A percentile compares a stretch with the other conserved stretches of the same genome.
Conservation (phyloP, 2,888 invertebrate species). For the Hymenopus coronatus region DNA sequence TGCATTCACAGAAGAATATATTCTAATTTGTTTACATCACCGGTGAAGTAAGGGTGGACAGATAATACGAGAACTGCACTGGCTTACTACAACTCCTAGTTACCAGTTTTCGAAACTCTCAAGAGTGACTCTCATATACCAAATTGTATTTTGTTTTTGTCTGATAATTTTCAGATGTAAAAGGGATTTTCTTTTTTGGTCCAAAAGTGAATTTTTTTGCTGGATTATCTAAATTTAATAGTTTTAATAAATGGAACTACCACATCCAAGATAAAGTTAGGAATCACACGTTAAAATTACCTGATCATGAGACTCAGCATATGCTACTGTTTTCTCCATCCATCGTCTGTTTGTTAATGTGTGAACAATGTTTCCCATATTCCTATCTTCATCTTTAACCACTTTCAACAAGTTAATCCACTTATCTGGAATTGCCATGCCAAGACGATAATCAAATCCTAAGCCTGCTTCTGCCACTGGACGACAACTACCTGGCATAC, state of each 20-base stretch:
- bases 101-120: too few relatives aligned
- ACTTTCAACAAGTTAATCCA: conserved; percentile 93
- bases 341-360: conserved; percentile 92
- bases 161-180: too few relatives aligned
- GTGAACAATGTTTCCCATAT: conserved; percentile 85
- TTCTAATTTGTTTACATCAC: too few relatives aligned
- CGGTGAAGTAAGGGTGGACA: too few relatives aligned
- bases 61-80: too few relatives aligned
- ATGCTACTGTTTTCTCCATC: conserved; percentile 95
- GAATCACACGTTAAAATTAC: conserved; percentile 43
- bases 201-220: neutral
- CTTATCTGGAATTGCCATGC: conserved; percentile 98
- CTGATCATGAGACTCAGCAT: conserved; percentile 98
- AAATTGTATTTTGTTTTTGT: too few relatives aligned
- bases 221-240: neutral
- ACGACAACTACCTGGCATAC: conserved; percentile 96
- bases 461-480: conserved; percentile 90
- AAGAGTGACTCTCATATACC: too few relatives aligned
- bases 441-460: conserved; percentile 97
- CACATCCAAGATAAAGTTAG: neutral
- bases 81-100: too few relatives aligned
- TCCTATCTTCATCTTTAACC: conserved; percentile 88
- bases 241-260: neutral
- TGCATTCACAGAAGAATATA: too few relatives aligned
- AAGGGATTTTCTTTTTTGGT: neutral